Base-by-base conservation (phyloP, 2,797 vertebrate genomes). In the Carapus acus region DNA sequence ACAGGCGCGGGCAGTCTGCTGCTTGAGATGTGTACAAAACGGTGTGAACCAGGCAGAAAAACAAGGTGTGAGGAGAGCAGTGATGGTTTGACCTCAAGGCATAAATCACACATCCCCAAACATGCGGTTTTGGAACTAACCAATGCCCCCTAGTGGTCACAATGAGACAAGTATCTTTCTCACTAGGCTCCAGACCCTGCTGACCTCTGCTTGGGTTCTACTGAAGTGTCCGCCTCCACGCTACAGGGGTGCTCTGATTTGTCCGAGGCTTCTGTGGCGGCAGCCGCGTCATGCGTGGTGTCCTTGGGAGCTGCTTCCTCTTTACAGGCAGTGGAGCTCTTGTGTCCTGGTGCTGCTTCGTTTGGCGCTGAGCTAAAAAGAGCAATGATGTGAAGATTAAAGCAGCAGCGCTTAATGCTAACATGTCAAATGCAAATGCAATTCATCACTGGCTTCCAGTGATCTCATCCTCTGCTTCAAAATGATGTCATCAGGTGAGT, bases 71-170 rank as follows among this genome's bases (percentile, higher is more conserved):
- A 49, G 16, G 29, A 13, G 3, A 46, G 8, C 4, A 29, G 16
- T 33, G 36, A 2, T 50, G 19, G 24, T 27, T 27, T 27, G 24
- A 9, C 4, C 24, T 27, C 24, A n/a, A n/a, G n/a, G n/a, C n/a
- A 27, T 27, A 27, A 27, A 27, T 27, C 24, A 27, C 24, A 5
- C 24, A 5, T 4, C 9, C 4, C 24, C 24, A 27, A 27, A 4
- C 4, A 5, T 27, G 24, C 4, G 4, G 24, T 27, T 27, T 27
- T 27, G 9, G 24, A 9, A 9, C 24, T 27, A 27, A 27, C 24
- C 9, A 9, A 19, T 21, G 45, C 78, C 83, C 68, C 55, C 86
- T 83, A 41, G 65, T 80, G 88, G 79, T 20, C 34, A 39, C 0
- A 44, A 1, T 3, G 27, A 37, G 6, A 39, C 23, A 40, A 31